Base-by-base conservation (phyloP, 2,797 vertebrate species). In the Enteromius treurensis region DNA sequence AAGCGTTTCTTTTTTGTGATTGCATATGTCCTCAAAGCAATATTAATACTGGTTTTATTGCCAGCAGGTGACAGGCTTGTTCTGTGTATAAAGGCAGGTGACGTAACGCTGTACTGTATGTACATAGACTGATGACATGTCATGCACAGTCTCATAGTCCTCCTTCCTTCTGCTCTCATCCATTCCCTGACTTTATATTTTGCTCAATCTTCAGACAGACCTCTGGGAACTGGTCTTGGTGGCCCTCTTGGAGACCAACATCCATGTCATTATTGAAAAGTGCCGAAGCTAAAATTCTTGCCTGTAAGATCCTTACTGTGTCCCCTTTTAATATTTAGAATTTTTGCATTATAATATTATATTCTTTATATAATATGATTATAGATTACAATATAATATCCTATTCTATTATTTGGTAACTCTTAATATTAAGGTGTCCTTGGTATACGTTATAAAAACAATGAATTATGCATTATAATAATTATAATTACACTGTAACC, bases 241-340 rank as follows among this genome's bases (percentile, higher is more conserved):
- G 96, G 91, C 96, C 96, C 0, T 93, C 96, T 81, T 98, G 97
- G 97, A 93, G 96, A 83, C 97, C 97, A 3, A 98, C 97, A 67
- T 98, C 97, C 77, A 97, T 97, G 96, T 96, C 97, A 60, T 93
- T 96, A 32, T 91, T 98, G 87, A 98, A 97, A 92, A 95, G 95
- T n/a, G 91, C 96, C n/a, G 97, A 98, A 90, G 93, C 95, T 85
- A 96, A 95, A 92, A 97, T 98, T 85, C 95, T 98, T 68, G 93
- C 95, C 47, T 96, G 97, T 98, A 92, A 95, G 95, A 23, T 53
- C n/a, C 70, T 74, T 19, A 34, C 17, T 0, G 47, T 34, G 47
- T 34, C 49, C 17, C 17, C 10, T n/a, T 73, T 14, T 14, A 74
- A 34, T 53, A 34, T 34, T 74, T 34, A 53, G 3, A 73, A 51